These are phyloP conservation scores for Emmelina monodactyla DNA, from an alignment of 2,888 invertebrate genomes.

Conservation along the genomic window DNA sequence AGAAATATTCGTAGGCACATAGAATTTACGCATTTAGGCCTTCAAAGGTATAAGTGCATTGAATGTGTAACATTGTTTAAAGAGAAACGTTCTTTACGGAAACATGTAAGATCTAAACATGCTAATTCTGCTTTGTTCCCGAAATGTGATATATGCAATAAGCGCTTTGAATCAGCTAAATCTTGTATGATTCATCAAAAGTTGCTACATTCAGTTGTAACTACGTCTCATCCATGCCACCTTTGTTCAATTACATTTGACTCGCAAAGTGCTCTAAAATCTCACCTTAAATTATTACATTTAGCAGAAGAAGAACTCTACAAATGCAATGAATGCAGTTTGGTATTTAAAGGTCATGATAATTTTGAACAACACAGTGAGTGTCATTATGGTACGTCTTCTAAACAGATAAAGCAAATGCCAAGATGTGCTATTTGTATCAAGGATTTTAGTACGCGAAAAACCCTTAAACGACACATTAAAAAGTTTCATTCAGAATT, in stretches of 20 bases:
- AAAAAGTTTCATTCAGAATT: conserved; percentile 44
- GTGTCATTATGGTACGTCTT: conserved; percentile 21
- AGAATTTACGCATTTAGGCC: conserved; percentile 44
- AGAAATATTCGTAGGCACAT: conserved; percentile 44
- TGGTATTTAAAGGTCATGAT: conserved; percentile 39
- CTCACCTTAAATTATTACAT: conserved; percentile 38
- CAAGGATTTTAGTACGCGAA: conserved; percentile 47
- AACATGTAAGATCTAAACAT: conserved; percentile 44
- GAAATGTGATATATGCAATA: conserved; percentile 44
- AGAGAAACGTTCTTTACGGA: conserved; percentile 44
- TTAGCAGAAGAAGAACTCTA: conserved; percentile 40
- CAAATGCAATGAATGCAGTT: conserved; percentile 44
- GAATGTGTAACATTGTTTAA: conserved; percentile 49
- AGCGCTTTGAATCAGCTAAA: conserved; percentile 47
- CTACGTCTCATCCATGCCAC: conserved; percentile 44
- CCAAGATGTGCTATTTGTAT: conserved; percentile 42
- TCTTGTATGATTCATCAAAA: conserved; percentile 50
- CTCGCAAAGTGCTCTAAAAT: conserved; percentile 30
- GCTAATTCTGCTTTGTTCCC: conserved; percentile 38
- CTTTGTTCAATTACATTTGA: conserved; percentile 40
- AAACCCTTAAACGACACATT: conserved; percentile 44
- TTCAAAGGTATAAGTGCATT: conserved; percentile 43
- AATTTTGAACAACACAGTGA: conserved; percentile 39
- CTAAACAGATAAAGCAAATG: conserved; percentile 23
- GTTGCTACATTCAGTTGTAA: conserved; percentile 40